These are phyloP conservation scores for Trissoscelio sp. DNA, from an alignment of 2,888 invertebrate species.

Conservation along the genomic window DNA sequence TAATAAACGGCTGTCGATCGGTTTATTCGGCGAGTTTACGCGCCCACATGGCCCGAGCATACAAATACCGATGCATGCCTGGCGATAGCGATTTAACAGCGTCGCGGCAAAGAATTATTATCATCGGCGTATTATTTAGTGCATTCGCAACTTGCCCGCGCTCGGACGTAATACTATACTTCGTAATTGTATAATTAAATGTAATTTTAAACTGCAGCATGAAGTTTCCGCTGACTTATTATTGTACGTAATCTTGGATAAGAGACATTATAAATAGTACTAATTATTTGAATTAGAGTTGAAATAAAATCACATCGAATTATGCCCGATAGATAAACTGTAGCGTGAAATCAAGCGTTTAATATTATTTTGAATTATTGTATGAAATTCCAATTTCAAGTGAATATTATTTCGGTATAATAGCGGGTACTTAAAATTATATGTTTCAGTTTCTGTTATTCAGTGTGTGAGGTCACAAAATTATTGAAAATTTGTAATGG, in stretches of 20 bases:
- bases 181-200: conserved; percentile 14
- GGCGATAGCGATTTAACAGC: conserved; percentile 31
- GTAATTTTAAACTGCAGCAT: not conserved
- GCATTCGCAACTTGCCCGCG: conserved; percentile 16
- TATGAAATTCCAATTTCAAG: not conserved
- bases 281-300: too few species aligned
- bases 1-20: conserved; percentile 71
- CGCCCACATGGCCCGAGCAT: conserved; percentile 32
- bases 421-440: conserved; percentile 6
- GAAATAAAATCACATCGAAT: too few species aligned
- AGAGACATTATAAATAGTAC: not conserved
- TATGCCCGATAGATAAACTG: too few species aligned
- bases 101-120: conserved; percentile 32
- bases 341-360: too few species aligned
- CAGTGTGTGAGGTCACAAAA: not conserved
- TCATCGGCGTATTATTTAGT: conserved; percentile 30
- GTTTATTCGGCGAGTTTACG: conserved; percentile 67
- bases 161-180: not conserved
- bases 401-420: not conserved
- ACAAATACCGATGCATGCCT: conserved; percentile 21
- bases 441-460: not conserved
- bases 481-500: too few species aligned
- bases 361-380: conserved; percentile 8
- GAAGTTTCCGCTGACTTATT: not conserved
- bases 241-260: too few species aligned